Percentiles rank a stretch among this genome's conserved stretches.
phyloP scores from a whole-genome alignment of 2,113 vertebrate species.

The Herpetotheres cachinnans region DNA sequence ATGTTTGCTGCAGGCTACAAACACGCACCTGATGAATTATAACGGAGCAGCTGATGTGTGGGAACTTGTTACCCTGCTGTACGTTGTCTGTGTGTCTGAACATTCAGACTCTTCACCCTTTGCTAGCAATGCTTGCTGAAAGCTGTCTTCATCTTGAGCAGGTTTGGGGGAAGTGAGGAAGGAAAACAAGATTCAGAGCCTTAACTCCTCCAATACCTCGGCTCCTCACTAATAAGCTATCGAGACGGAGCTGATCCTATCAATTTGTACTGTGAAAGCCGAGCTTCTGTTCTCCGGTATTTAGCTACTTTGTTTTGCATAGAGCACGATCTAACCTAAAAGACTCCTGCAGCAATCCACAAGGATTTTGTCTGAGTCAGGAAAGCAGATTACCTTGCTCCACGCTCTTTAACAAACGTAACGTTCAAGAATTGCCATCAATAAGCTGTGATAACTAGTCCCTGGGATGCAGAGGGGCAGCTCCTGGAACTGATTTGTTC shows the following conservation, averaged over 20 bases:
- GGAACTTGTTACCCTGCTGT: not conserved
- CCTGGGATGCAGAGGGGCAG: not conserved
- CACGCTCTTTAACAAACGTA: not conserved
- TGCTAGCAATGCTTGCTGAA: not conserved
- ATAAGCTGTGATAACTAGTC: not conserved
- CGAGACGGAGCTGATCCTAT: constrained; percentile 8
- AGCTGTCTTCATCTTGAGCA: not conserved
- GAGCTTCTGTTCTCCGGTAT: constrained; percentile 23
- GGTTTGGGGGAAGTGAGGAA: not conserved
- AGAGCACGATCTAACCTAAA: not conserved
- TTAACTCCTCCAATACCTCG: not conserved
- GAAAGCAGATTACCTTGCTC: not conserved
- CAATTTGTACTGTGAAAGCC: constrained; percentile 18
- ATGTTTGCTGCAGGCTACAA: not conserved
- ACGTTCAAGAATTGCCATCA: accelerated
- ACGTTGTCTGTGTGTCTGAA: not conserved
- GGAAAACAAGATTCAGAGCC: not conserved
- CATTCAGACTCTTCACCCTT: not conserved
- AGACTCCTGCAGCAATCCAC: not conserved
- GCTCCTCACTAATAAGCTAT: constrained; percentile 1
- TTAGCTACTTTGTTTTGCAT: not conserved
- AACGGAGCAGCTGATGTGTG: constrained; percentile 9
- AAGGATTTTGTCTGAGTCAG: not conserved
- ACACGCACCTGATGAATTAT: not conserved
- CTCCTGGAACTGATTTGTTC: not conserved